Base-by-base conservation (phyloP, 1,140 invertebrate genomes). In the Papilio helenus region DNA sequence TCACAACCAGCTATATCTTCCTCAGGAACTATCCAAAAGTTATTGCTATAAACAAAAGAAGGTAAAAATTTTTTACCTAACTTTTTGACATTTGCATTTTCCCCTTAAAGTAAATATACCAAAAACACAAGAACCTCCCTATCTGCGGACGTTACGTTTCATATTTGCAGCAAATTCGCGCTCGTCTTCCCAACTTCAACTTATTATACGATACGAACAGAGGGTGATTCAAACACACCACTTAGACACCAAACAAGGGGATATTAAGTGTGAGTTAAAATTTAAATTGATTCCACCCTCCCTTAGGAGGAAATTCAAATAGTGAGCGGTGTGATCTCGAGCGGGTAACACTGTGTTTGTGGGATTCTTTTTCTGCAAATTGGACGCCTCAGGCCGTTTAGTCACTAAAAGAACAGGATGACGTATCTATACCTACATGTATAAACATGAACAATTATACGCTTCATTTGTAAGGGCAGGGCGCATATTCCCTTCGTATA, bases 251-350 rank as follows among this genome's bases (percentile, higher is more conserved):
- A 93, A 93, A 94, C 93, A 93, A 92, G 93, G 93, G 92, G 93
- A 92, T 94, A 94, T 94, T 94, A 94, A 94, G 93, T 93, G 89
- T 91, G 89, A 94, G 93, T 94, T 94, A 94, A 94, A 94, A 94
- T 94, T 94, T 94, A 94, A 94, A 94, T 94, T 94, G 93, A 94
- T 93, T 94, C 92, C 85, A 90, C 91, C 92, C 91, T 91, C 93
- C 88, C 85, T 87, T 79, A 80, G 87, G 87, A 93, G 91, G 87
- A 93, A 94, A 93, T 93, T 94, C 93, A 92, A 93, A 94, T 94
- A 94, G 92, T 94, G 92, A 81, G 86, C 84, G 85, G 88, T 93
- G 91, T 94, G 90, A 94, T 90, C 90, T 93, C 87, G 83, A 91
- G 91, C 92, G 91, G 83, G 86, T 86, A 89, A 89, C 90, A 87